Conservation (phyloP, 2,797 vertebrate species). For the Streptopelia turtur region DNA sequence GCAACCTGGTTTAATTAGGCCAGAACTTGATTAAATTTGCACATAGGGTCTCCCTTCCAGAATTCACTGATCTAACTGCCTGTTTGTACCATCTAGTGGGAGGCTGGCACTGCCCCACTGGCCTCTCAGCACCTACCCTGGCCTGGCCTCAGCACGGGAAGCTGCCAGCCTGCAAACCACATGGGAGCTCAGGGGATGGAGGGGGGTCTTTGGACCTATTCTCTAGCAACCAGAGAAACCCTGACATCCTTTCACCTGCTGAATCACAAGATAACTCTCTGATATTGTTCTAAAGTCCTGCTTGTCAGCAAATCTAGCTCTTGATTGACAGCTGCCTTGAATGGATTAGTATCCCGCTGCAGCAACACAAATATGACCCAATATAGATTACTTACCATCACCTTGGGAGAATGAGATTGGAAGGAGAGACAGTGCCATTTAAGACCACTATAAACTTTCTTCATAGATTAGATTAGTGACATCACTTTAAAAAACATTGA, state of each 20-base stretch:
- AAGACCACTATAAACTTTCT: background rate
- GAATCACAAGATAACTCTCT: background rate
- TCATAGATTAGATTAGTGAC: background rate
- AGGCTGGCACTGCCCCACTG: background rate
- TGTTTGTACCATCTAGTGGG: background rate
- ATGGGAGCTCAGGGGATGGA: fast-evolving
- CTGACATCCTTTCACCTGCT: background rate
- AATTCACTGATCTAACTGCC: background rate
- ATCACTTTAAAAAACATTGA: background rate
- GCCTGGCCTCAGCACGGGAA: background rate
- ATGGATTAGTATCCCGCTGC: background rate
- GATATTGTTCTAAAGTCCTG: background rate
- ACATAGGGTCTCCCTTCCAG: background rate
- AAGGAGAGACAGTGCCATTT: fast-evolving
- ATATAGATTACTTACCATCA: too few species aligned
- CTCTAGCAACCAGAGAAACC: background rate
- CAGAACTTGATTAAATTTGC: background rate
- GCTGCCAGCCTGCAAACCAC: background rate
- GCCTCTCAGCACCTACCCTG: background rate
- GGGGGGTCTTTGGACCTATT: too few species aligned
- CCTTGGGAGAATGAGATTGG: fast-evolving
- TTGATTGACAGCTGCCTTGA: background rate
- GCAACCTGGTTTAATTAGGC: background rate
- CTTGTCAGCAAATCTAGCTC: background rate
- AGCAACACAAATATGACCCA: fast-evolving